Percentiles rank a stretch among this genome's conserved stretches.
Evolutionary conservation across 1,140 invertebrate species (phyloP).

Genomic region (Nebria ingens): DNA sequence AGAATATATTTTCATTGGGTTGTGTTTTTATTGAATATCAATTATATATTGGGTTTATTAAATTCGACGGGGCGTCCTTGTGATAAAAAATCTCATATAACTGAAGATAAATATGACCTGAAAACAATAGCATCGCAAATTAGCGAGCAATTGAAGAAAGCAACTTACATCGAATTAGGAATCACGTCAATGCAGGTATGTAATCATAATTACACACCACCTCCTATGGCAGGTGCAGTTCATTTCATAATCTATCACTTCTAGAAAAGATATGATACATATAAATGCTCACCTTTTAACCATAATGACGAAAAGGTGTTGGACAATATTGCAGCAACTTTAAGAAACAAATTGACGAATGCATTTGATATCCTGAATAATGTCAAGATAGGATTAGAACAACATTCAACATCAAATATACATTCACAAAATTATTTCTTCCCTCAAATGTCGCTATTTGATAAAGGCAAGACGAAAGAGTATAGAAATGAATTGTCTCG

Average conservation of each 20-base stretch:
- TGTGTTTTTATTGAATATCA: neutral
- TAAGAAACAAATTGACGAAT: slow-evolving; percentile 34
- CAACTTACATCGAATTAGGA: slow-evolving; percentile 45
- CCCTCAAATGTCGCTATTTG: too few relatives aligned
- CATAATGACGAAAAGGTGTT: slow-evolving; percentile 29
- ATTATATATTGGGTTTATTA: neutral
- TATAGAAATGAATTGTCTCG: too few relatives aligned
- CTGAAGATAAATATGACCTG: slow-evolving; percentile 9
- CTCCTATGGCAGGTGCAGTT: slow-evolving; percentile 9
- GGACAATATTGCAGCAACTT: slow-evolving; percentile 32
- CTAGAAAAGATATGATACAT: slow-evolving; percentile 38
- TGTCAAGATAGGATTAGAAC: slow-evolving; percentile 29
- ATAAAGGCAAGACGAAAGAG: too few relatives aligned
- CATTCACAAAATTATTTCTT: neutral
- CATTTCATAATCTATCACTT: slow-evolving; percentile 6
- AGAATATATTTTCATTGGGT: neutral
- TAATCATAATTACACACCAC: slow-evolving; percentile 9
- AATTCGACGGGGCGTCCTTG: neutral
- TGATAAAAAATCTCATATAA: neutral
- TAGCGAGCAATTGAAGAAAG: slow-evolving; percentile 27
- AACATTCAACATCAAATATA: slow-evolving; percentile 22
- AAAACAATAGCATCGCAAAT: slow-evolving; percentile 17
- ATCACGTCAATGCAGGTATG: slow-evolving; percentile 44
- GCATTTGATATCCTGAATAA: slow-evolving; percentile 31
- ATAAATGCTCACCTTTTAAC: slow-evolving; percentile 27